Conservation (phyloP, 2,113 vertebrate genomes). For the Trachemys scripta region DNA sequence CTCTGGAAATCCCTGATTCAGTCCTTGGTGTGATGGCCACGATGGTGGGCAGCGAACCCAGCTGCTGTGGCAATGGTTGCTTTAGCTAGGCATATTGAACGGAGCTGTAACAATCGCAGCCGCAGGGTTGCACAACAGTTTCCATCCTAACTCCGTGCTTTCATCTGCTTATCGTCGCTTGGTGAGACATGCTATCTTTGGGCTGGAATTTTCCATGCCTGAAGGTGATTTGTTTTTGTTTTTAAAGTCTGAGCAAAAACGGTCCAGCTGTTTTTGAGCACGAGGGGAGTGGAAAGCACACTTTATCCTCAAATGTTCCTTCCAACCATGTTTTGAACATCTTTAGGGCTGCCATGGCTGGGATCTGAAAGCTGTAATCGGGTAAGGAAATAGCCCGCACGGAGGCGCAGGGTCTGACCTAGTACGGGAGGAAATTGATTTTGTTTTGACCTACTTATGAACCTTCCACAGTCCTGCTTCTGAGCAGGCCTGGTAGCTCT, state of each 20-base stretch:
- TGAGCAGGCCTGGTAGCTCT: neutral
- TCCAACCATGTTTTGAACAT: fast-evolving
- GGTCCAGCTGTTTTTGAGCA: neutral
- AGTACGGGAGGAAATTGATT: neutral
- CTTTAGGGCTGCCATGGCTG: neutral
- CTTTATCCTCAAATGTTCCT: neutral
- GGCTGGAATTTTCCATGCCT: neutral
- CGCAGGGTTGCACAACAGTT: neutral
- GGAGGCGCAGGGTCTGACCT: neutral
- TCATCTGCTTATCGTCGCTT: neutral
- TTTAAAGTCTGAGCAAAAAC: neutral
- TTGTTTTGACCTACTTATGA: neutral
- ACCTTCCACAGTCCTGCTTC: neutral
- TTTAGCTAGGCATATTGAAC: neutral
- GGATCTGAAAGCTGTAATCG: neutral
- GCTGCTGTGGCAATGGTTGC: neutral
- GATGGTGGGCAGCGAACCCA: fast-evolving
- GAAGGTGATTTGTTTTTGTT: neutral
- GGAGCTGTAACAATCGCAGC: fast-evolving
- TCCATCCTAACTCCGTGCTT: fast-evolving
- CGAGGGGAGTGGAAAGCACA: fast-evolving
- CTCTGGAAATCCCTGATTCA: fast-evolving
- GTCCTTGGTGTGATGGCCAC: neutral
- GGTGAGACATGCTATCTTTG: neutral
- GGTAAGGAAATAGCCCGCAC: fast-evolving